Base-by-base conservation (phyloP, 2,888 invertebrate species). In the Tetanocera ferruginea region DNA sequence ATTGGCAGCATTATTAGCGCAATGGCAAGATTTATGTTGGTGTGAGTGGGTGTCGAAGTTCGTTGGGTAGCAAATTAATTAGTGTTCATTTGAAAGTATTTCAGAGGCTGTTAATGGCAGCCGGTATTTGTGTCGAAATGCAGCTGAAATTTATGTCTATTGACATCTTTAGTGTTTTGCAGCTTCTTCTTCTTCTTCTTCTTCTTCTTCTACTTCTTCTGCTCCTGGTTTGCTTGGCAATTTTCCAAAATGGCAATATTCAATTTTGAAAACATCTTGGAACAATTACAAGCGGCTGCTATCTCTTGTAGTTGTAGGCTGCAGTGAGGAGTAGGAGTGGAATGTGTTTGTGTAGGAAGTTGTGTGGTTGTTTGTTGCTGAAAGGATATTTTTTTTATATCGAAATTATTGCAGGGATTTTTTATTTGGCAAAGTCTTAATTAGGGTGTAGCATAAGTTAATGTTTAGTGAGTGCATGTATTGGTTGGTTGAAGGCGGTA, bases 121-220 rank as follows among this genome's bases (percentile, higher is more conserved):
- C 60, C 28, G 73, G 73, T 37, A 73, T 73, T 73, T 73, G 73
- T 73, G 67, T 67, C 52, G 75, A 67, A 75, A 75, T 67, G 66
- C 55, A 75, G 55, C 55, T 66, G 55, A 52, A 75, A 67, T 75
- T 64, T 74, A 74, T 74, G 64, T 74, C 74, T 74, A 75, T 75
- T 67, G 75, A 75, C 75, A 75, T 67, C 75, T 66, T 75, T 75
- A 55, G 25, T 75, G 64, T 52, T 34, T 25, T 66, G 4, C 28
- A 51, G 51, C 51, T 60, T 9, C 25, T 28, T 60, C 28, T 28
- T 23, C 25, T 60, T 60, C 25, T 28, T 25, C 11, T 60, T 57
- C 14, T n/a, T 6, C 25, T 57, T 60, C 28, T 28, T 60, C 55
- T n/a, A 4, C 6, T 52, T 5, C 57, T 57, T 4, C 23, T n/a